phyloP scores from a whole-genome alignment of 2,888 invertebrate genomes.

The Anoplius nigerrimus region DNA sequence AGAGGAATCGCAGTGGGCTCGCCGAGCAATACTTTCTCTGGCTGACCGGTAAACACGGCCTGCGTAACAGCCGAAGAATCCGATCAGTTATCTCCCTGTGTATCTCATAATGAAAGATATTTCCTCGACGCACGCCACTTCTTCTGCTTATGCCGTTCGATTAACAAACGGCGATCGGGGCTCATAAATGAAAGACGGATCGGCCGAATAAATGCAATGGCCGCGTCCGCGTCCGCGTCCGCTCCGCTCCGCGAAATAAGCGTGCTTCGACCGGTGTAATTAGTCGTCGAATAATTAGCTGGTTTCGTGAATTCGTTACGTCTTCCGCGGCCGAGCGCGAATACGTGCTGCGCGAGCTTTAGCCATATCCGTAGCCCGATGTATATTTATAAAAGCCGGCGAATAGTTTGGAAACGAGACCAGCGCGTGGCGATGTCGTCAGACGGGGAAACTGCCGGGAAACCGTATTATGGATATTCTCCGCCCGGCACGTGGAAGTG shows the following conservation, averaged over 20 bases:
- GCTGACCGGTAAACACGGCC: not conserved
- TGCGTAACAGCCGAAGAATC: constrained; percentile 10
- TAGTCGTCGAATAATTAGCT: constrained; percentile 1
- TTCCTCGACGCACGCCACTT: not conserved
- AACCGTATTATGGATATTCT: constrained; percentile 28
- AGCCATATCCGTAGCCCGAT: constrained; percentile 24
- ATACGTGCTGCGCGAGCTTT: not conserved
- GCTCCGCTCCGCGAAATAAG: too few relatives aligned
- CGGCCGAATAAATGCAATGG: not conserved
- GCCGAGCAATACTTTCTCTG: constrained; percentile 23
- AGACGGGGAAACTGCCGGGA: constrained; percentile 33
- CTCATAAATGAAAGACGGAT: not conserved
- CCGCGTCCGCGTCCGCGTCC: too few relatives aligned
- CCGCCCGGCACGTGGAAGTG: constrained; percentile 20
- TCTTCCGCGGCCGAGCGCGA: not conserved
- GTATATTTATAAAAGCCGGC: constrained; percentile 14
- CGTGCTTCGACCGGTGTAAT: constrained; percentile 2
- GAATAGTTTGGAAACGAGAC: constrained; percentile 11
- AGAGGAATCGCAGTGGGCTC: constrained; percentile 18
- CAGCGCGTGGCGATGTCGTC: constrained; percentile 31
- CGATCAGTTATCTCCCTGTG: constrained; percentile 23
- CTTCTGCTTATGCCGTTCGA: not conserved
- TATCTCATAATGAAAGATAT: constrained; percentile 20
- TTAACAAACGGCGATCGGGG: not conserved
- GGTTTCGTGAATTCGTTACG: constrained; percentile 1